Evolutionary conservation across 2,797 vertebrate species (phyloP).

Genomic region (Neosilurus mollespiculum): DNA sequence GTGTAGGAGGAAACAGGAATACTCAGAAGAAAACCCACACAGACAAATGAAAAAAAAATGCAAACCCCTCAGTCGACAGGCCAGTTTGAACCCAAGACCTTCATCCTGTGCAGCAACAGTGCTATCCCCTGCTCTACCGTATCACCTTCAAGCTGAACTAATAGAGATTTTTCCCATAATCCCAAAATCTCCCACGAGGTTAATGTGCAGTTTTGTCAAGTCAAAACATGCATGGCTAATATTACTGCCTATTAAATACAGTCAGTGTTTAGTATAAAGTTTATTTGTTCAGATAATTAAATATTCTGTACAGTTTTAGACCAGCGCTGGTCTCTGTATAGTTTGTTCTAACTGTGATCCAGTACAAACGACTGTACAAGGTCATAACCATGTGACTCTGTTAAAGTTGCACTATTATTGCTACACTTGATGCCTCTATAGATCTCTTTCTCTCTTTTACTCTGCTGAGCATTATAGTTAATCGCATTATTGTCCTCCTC

Average conservation of each 20-base stretch:
- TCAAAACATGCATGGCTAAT: neutral
- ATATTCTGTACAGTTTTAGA: neutral
- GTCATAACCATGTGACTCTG: neutral
- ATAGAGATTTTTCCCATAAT: neutral
- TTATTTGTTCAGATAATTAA: neutral
- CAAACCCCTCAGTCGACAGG: no score
- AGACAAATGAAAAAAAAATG: no score
- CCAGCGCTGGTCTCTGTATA: neutral
- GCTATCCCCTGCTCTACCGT: no score
- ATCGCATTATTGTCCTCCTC: conserved; percentile 74
- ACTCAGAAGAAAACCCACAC: no score
- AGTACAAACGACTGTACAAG: neutral
- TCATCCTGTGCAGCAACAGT: no score
- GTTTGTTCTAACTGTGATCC: neutral
- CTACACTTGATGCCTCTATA: conserved; percentile 21
- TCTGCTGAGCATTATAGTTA: conserved; percentile 73
- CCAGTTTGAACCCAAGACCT: no score
- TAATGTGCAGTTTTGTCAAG: neutral
- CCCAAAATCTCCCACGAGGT: neutral
- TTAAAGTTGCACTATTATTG: neutral
- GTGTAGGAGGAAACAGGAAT: no score
- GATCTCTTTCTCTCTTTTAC: conserved; percentile 48
- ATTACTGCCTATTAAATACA: neutral
- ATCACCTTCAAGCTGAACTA: neutral
- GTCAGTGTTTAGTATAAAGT: neutral